Evolutionary conservation across 2,113 vertebrate genomes (phyloP).

Genomic region (Hystrix brachyura): DNA sequence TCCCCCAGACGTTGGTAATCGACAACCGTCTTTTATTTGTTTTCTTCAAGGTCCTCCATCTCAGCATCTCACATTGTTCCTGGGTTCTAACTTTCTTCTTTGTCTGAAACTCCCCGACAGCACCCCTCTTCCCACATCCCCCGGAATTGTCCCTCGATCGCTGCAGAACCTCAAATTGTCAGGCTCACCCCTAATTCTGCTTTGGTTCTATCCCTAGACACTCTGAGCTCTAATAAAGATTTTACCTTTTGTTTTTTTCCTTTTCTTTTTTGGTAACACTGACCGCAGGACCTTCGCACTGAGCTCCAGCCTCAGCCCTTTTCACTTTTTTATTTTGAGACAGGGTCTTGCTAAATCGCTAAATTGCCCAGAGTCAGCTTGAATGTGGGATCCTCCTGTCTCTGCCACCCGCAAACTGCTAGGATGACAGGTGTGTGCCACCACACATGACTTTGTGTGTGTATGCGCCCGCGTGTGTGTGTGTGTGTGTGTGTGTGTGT

Average conservation of each 20-base stretch:
- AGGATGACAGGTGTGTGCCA: neutral
- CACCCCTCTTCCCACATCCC: neutral
- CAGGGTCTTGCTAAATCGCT: neutral
- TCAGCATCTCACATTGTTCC: neutral
- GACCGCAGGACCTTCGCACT: neutral
- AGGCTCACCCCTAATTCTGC: neutral
- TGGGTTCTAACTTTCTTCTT: neutral
- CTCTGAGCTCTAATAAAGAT: neutral
- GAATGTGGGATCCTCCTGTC: neutral
- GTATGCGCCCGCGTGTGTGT: too few species aligned
- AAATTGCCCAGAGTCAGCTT: neutral
- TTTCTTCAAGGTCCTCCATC: constrained; percentile 71
- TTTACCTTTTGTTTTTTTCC: neutral
- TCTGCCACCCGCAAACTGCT: neutral
- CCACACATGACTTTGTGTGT: neutral
- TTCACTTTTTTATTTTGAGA: neutral
- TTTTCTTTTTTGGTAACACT: neutral
- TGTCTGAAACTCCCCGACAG: neutral
- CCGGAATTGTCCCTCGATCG: neutral
- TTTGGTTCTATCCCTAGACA: neutral
- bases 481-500: too few species aligned
- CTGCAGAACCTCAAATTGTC: neutral
- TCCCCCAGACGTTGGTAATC: neutral
- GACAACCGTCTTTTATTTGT: constrained; percentile 1
- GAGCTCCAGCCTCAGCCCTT: neutral